Evolutionary conservation across 2,113 vertebrate species (phyloP), one percentile per base, ranked within the genome.

Genomic region (Dipodomys spectabilis): DNA sequence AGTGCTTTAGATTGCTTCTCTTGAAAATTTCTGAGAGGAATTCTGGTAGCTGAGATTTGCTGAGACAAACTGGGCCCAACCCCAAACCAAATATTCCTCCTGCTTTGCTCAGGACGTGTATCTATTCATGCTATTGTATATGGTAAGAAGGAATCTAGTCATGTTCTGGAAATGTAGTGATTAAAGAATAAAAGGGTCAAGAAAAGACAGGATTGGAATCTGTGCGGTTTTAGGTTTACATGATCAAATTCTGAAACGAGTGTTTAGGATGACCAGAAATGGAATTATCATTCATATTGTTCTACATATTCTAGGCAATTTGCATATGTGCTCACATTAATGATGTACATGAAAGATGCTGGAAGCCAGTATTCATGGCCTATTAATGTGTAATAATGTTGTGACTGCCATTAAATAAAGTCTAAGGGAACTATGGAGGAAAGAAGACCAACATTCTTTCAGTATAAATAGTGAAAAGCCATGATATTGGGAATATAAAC

Each of bases 261-360:
- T 74, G n/a, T 83, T 90, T 87, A 65, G 83, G 71, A 60, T 75
- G n/a, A 83, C 2, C 23, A 86, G n/a, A 88, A 95, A 94, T 89
- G 86, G 9, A 93, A 64, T 90, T 86, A 53, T 57, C 30, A 25
- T 90, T 90, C 72, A 90, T 27, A 83, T 69, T 92, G 93, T 57
- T 49, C 27, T 86, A 20, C 22, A 69, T 92, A 80, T 13, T 83
- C 28, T 93, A 60, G 75, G 22, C 77, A 79, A 83, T 82, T 95
- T 82, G 23, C 23, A 71, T 71, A 23, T 65, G 11, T 80, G 23
- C 28, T 74, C 67, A 90, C n/a, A 80, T 44, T 49, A 82, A 19
- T 65, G 39, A 71, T 83, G 22, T 35, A 23, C 2, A 44, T 74
- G 49, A 77, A 10, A 86, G 7, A 73, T 60, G 45, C 39, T 82